Conservation (phyloP, 2,888 invertebrate species). For the Melinaea menophilus region DNA sequence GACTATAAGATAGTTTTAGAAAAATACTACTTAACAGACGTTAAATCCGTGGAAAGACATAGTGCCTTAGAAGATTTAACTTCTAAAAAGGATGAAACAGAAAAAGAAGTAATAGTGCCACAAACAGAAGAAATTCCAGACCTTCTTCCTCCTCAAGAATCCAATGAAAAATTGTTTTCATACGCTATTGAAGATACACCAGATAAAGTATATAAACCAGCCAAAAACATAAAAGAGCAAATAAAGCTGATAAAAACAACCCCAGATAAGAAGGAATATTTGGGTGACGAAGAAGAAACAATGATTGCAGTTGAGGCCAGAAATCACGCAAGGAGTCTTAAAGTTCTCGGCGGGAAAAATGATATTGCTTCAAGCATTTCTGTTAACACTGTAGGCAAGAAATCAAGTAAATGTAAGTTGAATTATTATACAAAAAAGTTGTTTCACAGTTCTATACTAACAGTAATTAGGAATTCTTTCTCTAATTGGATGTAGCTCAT, state of each 20-base stretch:
- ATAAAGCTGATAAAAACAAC: conserved; percentile 75
- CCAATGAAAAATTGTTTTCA: conserved; percentile 75
- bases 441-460: too few species aligned
- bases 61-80: conserved; percentile 48
- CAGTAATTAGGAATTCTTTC: too few species aligned
- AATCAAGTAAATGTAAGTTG: conserved; percentile 58
- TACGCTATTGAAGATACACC: conserved; percentile 73
- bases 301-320: conserved; percentile 80
- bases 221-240: conserved; percentile 73
- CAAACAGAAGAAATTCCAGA: conserved; percentile 55
- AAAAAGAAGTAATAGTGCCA: conserved; percentile 50
- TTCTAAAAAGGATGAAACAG: conserved; percentile 47
- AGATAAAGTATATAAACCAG: conserved; percentile 65
- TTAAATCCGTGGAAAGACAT: conserved; percentile 75
- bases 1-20: conserved; percentile 78
- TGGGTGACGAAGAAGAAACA: conserved; percentile 75
- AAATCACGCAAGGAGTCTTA: conserved; percentile 67
- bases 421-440: not conserved
- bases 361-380: conserved; percentile 79
- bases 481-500: not conserved
- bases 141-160: conserved; percentile 60
- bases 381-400: conserved; percentile 79
- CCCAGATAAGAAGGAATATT: conserved; percentile 67
- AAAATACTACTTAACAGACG: conserved; percentile 80
- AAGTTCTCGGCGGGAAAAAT: conserved; percentile 59